Conservation (phyloP, 2,888 invertebrate genomes). For the Nudaria mundana region DNA sequence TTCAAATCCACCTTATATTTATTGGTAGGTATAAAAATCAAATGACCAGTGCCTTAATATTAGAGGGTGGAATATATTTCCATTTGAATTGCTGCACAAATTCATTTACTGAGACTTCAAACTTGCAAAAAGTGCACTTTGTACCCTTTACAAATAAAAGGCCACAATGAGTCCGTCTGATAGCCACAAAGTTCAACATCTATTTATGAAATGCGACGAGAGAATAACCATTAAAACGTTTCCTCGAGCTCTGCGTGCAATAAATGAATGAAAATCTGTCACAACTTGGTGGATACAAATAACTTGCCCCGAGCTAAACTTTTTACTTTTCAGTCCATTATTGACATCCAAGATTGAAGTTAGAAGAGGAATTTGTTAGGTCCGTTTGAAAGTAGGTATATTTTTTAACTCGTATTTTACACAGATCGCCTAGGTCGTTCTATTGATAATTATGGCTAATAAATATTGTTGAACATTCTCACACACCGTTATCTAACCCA, state of each 20-base stretch:
- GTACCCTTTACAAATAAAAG: constrained; percentile 51
- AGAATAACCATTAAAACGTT: constrained; percentile 70
- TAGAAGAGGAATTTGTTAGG: too few relatives aligned
- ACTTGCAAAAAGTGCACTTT: constrained; percentile 54
- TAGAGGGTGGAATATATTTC: too few relatives aligned
- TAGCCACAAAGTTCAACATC: constrained; percentile 58
- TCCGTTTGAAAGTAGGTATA: too few relatives aligned
- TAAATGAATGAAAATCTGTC: constrained; percentile 68
- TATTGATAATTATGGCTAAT: too few relatives aligned
- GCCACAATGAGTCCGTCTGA: constrained; percentile 42
- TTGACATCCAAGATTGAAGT: constrained; percentile 53
- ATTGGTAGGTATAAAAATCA: too few relatives aligned
- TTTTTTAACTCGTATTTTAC: too few relatives aligned
- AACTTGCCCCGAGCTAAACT: constrained; percentile 65
- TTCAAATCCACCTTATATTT: too few relatives aligned
- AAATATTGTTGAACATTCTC: too few relatives aligned
- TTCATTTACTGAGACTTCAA: constrained; percentile 41
- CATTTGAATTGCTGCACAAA: too few relatives aligned
- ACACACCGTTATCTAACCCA: too few relatives aligned
- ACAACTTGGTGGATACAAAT: constrained; percentile 67
- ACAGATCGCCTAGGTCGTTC: too few relatives aligned
- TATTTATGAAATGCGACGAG: constrained; percentile 58
- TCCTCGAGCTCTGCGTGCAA: constrained; percentile 61
- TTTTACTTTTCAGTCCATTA: constrained; percentile 65
- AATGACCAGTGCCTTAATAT: too few relatives aligned